Percentiles rank a stretch among this genome's conserved stretches.
Conservation (phyloP, 2,113 vertebrate genomes). For the Cyanoramphus novaezelandiae region DNA sequence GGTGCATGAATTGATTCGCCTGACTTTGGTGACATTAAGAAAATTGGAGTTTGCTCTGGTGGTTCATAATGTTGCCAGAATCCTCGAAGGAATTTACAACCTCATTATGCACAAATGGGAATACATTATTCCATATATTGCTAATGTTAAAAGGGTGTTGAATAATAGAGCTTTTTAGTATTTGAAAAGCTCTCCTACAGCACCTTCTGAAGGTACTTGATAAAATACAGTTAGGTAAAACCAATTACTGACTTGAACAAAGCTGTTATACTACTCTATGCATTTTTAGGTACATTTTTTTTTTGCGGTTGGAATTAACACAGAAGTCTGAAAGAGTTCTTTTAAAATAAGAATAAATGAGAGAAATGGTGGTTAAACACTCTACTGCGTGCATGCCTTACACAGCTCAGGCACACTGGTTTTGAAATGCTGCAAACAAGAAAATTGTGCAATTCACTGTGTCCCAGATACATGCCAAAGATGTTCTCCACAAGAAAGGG, state of each 20-base stretch:
- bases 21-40: conserved; percentile 51
- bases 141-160: conserved; percentile 52
- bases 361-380: not conserved
- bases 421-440: conserved; percentile 9
- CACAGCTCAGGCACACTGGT: not conserved
- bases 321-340: not conserved
- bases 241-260: conserved; percentile 34
- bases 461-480: conserved; percentile 40
- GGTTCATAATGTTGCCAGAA: conserved; percentile 54
- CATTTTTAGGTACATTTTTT: conserved; percentile 29
- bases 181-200: conserved; percentile 63
- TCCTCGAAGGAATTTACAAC: conserved; percentile 67
- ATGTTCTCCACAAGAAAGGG: conserved; percentile 56
- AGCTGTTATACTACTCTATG: not conserved
- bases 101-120: conserved; percentile 51
- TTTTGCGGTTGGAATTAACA: not conserved
- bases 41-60: conserved; percentile 13
- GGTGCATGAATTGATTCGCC: conserved; percentile 42
- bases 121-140: conserved; percentile 45
- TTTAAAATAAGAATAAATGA: not conserved
- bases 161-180: conserved; percentile 49
- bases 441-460: conserved; percentile 15
- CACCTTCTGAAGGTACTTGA: conserved; percentile 25
- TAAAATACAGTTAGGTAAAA: conserved; percentile 60
- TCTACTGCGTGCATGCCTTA: not conserved